phyloP scores from a whole-genome alignment of 2,888 invertebrate species.

The Mythimna albipuncta region DNA sequence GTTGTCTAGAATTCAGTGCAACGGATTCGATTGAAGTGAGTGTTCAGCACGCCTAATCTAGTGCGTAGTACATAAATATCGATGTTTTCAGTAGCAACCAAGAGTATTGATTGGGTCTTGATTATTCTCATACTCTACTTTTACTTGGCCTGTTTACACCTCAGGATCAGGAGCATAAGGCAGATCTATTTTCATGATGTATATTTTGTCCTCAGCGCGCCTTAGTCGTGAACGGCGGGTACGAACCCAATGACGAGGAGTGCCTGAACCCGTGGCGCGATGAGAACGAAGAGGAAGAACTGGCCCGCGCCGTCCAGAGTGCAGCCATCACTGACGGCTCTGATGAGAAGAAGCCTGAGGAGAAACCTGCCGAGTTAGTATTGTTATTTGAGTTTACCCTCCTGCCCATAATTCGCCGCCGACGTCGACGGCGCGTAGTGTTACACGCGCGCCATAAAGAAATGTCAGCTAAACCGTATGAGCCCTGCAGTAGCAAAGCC shows the following conservation, averaged over 20 bases:
- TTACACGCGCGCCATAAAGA: too few relatives aligned
- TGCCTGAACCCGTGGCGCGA: slow-evolving; percentile 97
- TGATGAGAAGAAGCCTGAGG: slow-evolving; percentile 76
- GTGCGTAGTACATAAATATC: too few relatives aligned
- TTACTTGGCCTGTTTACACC: neutral
- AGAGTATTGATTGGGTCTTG: too few relatives aligned
- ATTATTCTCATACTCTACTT: neutral
- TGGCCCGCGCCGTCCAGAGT: slow-evolving; percentile 92
- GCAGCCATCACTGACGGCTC: slow-evolving; percentile 88
- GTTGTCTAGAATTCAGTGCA: too few relatives aligned
- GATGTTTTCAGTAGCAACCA: too few relatives aligned
- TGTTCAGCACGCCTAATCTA: too few relatives aligned
- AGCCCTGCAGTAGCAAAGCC: too few relatives aligned
- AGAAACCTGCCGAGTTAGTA: slow-evolving; percentile 83
- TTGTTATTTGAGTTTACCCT: neutral
- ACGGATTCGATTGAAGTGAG: too few relatives aligned
- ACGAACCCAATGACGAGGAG: slow-evolving; percentile 97
- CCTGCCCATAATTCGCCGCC: too few relatives aligned
- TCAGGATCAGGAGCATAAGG: neutral
- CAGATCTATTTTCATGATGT: neutral
- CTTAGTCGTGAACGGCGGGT: slow-evolving; percentile 92
- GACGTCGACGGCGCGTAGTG: too few relatives aligned
- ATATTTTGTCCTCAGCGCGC: slow-evolving; percentile 81
- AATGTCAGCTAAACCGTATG: too few relatives aligned
- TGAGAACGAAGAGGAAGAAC: slow-evolving; percentile 93